Conservation (phyloP, 2,888 invertebrate species). For the Acleris laterana region DNA sequence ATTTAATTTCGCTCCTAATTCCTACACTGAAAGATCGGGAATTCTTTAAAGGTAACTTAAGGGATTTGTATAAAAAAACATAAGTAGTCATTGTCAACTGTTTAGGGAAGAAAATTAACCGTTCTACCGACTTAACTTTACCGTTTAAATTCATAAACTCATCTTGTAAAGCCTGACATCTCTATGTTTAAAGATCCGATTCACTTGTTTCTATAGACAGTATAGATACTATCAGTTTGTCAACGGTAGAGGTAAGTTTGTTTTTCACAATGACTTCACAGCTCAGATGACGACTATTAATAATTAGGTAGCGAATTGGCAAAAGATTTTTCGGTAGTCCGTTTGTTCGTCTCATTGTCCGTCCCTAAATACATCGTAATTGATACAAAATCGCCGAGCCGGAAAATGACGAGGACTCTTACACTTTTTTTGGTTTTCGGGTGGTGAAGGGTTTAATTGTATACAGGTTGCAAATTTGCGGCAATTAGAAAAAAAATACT, state of each 20-base stretch:
- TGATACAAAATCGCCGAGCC: constrained; percentile 44
- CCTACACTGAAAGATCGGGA: constrained; percentile 20
- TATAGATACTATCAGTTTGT: background rate
- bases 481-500: constrained; percentile 20
- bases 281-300: constrained; percentile 51
- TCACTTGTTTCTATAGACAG: background rate
- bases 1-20: constrained; percentile 28
- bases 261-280: constrained; percentile 50
- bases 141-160: background rate
- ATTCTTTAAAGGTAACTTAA: constrained; percentile 23
- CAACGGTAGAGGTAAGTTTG: constrained; percentile 6
- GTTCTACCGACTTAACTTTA: constrained; percentile 17
- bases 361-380: constrained; percentile 33
- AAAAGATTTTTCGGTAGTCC: constrained; percentile 45
- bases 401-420: constrained; percentile 44
- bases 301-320: constrained; percentile 48
- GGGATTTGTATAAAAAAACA: constrained; percentile 46
- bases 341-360: constrained; percentile 32
- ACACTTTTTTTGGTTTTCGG: background rate
- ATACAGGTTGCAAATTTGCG: background rate
- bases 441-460: constrained; percentile 21
- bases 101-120: constrained; percentile 43
- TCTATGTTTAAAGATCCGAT: background rate
- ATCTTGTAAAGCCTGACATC: constrained; percentile 1
- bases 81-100: constrained; percentile 43